Conservation (phyloP, 2,888 invertebrate genomes). For the Dorcus parallelipipedus region DNA sequence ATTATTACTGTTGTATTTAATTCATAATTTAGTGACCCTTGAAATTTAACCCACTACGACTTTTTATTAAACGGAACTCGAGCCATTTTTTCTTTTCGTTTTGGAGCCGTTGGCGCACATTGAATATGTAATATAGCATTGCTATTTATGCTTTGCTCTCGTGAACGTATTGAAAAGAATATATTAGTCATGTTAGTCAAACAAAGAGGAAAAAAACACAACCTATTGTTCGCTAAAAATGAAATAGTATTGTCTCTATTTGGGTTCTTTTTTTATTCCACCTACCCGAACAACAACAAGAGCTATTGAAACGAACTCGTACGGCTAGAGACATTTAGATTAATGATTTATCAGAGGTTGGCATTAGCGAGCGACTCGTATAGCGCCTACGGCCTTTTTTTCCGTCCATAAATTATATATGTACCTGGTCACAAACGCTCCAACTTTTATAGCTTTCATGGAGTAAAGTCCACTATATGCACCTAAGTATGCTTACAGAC, state of each 20-base stretch:
- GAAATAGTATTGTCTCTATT: constrained; percentile 9
- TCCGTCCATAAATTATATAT: constrained; percentile 26
- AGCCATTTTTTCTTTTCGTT: no score
- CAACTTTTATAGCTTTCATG: constrained; percentile 25
- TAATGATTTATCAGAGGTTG: constrained; percentile 33
- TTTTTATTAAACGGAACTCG: no score
- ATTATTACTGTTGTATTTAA: no score
- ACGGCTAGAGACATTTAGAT: constrained; percentile 31
- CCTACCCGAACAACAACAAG: constrained; percentile 28
- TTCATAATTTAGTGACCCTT: no score
- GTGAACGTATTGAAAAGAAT: no score
- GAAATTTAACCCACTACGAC: no score
- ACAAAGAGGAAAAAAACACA: not conserved
- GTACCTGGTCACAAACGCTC: constrained; percentile 19
- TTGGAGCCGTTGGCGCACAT: no score
- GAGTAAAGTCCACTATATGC: constrained; percentile 10
- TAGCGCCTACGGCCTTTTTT: constrained; percentile 24
- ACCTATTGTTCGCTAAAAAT: constrained; percentile 3
- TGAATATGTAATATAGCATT: no score
- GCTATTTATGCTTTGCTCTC: no score
- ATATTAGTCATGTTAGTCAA: no score
- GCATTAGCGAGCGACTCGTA: constrained; percentile 27
- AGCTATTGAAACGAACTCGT: constrained; percentile 25
- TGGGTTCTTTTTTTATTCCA: constrained; percentile 11
- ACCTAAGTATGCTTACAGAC: no score